Conservation (phyloP, 1,140 invertebrate genomes). For the Lepidurus apus region DNA sequence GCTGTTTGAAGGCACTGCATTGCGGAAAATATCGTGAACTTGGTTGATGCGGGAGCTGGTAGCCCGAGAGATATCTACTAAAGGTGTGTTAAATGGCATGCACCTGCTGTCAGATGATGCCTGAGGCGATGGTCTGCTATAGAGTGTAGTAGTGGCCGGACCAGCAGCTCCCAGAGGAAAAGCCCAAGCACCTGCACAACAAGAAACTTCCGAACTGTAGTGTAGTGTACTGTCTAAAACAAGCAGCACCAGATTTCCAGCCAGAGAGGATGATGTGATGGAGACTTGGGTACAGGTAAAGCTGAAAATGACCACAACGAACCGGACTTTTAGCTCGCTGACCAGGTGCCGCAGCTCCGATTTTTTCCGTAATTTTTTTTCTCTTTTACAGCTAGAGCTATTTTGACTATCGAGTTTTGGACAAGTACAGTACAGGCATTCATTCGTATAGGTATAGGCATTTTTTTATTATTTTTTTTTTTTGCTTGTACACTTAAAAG, state of each 20-base stretch:
- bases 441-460: too few relatives aligned
- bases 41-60: background rate
- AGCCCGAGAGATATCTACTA: background rate
- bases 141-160: background rate
- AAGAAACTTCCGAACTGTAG: background rate
- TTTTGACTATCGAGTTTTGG: too few relatives aligned
- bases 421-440: too few relatives aligned
- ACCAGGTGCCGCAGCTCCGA: background rate
- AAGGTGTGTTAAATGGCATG: slow-evolving; percentile 10
- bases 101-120: slow-evolving; percentile 6
- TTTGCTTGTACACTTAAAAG: too few relatives aligned
- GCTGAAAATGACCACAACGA: background rate
- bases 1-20: background rate
- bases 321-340: background rate
- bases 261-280: too few relatives aligned
- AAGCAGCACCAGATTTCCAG: too few relatives aligned
- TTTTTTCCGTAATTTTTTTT: too few relatives aligned
- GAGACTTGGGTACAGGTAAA: background rate
- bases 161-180: background rate
- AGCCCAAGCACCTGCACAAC: slow-evolving; percentile 2
- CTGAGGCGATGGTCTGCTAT: slow-evolving; percentile 10
- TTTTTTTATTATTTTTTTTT: too few relatives aligned
- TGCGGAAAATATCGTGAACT: background rate
- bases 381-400: too few relatives aligned
- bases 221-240: too few relatives aligned